Conservation (phyloP, 2,113 vertebrate species). For the Otus sunia region DNA sequence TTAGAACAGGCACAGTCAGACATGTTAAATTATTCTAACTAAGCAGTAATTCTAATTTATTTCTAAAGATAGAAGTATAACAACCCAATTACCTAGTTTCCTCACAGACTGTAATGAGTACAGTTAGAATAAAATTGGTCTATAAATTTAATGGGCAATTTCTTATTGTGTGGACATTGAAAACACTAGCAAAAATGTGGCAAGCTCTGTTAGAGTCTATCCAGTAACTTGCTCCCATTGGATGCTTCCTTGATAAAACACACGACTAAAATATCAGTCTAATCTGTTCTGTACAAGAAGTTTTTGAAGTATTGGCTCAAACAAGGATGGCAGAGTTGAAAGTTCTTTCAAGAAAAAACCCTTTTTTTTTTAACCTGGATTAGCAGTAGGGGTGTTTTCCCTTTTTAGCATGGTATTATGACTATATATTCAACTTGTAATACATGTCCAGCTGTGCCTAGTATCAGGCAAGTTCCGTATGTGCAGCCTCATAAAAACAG, state of each 20-base stretch:
- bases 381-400: neutral
- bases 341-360: neutral
- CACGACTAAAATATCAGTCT: neutral
- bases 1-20: conserved; percentile 38
- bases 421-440: neutral
- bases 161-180: neutral
- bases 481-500: neutral
- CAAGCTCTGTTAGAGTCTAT: neutral
- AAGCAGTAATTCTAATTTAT: conserved; percentile 57
- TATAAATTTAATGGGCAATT: conserved; percentile 18
- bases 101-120: conserved; percentile 26
- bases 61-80: conserved; percentile 51
- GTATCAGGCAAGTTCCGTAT: neutral
- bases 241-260: neutral
- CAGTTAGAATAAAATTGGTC: conserved; percentile 28
- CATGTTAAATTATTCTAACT: conserved; percentile 50
- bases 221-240: neutral
- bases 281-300: neutral
- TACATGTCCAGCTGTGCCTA: neutral
- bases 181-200: neutral
- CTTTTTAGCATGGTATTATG: neutral
- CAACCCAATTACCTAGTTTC: conserved; percentile 49
- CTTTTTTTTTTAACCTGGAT: neutral
- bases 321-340: neutral
- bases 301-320: neutral